Percentiles rank a stretch among this genome's conserved stretches.
Conservation (phyloP, 2,797 vertebrate genomes). For the Thalassophryne amazonica region DNA sequence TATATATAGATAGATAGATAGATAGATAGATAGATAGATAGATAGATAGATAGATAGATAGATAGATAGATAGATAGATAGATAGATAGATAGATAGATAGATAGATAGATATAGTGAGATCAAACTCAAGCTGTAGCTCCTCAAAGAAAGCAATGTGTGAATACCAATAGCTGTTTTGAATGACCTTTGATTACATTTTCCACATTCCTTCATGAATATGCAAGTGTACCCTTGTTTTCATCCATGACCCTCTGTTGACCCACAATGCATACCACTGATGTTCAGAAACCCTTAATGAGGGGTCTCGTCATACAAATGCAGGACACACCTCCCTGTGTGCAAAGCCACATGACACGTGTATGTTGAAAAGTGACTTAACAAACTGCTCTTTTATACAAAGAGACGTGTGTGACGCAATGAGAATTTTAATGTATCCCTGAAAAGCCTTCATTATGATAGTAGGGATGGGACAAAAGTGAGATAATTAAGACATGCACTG, state of each 20-base stretch:
- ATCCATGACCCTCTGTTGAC: slow-evolving; percentile 25
- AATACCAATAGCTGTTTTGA: background rate
- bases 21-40: too few relatives aligned
- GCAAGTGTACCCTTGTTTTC: slow-evolving; percentile 30
- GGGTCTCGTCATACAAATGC: slow-evolving; percentile 2
- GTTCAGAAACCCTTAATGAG: slow-evolving; percentile 34
- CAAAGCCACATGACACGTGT: slow-evolving; percentile 3
- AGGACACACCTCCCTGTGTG: slow-evolving; percentile 1
- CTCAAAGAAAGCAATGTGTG: background rate
- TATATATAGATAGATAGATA: too few relatives aligned
- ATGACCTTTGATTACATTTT: slow-evolving; percentile 34
- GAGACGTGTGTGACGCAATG: background rate
- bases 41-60: too few relatives aligned
- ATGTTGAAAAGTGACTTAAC: slow-evolving; percentile 7
- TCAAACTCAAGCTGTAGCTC: too few relatives aligned
- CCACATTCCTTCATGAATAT: slow-evolving; percentile 45
- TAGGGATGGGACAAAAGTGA: background rate
- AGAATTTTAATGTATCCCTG: background rate
- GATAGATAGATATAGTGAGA: too few relatives aligned
- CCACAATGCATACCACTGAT: slow-evolving; percentile 45
- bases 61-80: too few relatives aligned
- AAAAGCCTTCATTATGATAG: background rate
- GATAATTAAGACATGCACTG: too few relatives aligned
- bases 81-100: too few relatives aligned
- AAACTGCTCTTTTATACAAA: background rate